A percentile compares a stretch with the other conserved stretches of the same genome.
Evolutionary conservation across 2,113 vertebrate genomes (phyloP).

Genomic region (Gobio gobio): DNA sequence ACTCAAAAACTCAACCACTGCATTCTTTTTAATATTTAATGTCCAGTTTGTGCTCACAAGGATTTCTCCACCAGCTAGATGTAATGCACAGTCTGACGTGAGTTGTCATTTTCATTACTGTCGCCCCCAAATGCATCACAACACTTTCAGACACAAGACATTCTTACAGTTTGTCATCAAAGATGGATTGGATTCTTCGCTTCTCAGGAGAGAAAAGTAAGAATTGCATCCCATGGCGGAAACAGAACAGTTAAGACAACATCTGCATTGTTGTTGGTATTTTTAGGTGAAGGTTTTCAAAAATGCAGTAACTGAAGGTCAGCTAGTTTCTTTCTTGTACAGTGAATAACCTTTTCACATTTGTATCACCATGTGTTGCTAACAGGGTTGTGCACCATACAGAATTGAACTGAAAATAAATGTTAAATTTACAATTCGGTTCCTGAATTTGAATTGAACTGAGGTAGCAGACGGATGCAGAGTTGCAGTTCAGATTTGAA

Average conservation of each 20-base stretch:
- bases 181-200: neutral
- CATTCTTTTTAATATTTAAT: constrained; percentile 9
- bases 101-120: constrained; percentile 26
- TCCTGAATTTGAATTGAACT: neutral
- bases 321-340: constrained; percentile 3
- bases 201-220: neutral
- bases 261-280: neutral
- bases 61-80: constrained; percentile 35
- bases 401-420: neutral
- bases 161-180: neutral
- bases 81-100: constrained; percentile 36
- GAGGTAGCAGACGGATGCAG: neutral
- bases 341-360: constrained; percentile 2
- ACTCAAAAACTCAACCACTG: neutral
- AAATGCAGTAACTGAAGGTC: neutral
- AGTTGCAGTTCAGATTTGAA: neutral
- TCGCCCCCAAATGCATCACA: constrained; percentile 14
- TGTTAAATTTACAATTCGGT: neutral
- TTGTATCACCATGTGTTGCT: neutral
- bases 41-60: constrained; percentile 6
- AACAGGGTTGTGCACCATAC: neutral
- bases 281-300: neutral
- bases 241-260: neutral
- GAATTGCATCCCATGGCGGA: neutral
- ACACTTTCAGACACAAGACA: constrained; percentile 34